Evolutionary conservation across 2,797 vertebrate species (phyloP), one percentile per base, ranked within the genome.

Genomic region (Phoeniculus purpureus): DNA sequence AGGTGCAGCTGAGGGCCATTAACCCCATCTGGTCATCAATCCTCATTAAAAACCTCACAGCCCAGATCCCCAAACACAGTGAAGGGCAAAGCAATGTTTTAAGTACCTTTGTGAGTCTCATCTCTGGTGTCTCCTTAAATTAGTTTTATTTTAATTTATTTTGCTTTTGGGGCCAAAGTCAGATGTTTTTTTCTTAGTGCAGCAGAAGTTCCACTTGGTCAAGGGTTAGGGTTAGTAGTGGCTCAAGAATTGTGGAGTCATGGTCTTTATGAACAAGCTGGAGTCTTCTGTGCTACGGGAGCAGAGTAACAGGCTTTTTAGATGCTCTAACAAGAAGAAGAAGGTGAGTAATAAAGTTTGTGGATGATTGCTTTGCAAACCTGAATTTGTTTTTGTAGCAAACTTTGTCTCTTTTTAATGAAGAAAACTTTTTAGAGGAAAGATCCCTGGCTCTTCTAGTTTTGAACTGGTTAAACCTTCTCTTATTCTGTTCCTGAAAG

Each of bases 1-100:
- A 95, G 82, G 85, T 93, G 87, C 88, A 85, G 56, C 82, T 88
- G 91, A 93, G 92, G 89, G 58, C 89, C 75, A 81, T 95, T 96
- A 96, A 94, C 81, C 65, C 73, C 86, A 95, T 86, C 74, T 95
- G 83, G 91, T 94, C 79, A 92, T 94, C 87, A 92, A 70, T 96
- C 48, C 92, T 96, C 93, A 95, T 93, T 94, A 95, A 91, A 83
- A 95, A 72, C 79, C 59, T 59, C 71, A 48, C 56, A 94, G 81
- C 47, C 11, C 37, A 85, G 40, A 43, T 95, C 82, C 64, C 75
- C 66, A 88, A 83, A 85, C 62, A 82, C 7, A 48, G 60, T 76
- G 88, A 96, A 96, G 94, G 86, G 50, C 84, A 88, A 74, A 67
- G 22, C 40, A 86, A 15, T 72, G 51, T 70, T 93, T 80, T 93